Evolutionary conservation across 2,797 vertebrate species (phyloP).

Genomic region (Acipenser transmontanus): DNA sequence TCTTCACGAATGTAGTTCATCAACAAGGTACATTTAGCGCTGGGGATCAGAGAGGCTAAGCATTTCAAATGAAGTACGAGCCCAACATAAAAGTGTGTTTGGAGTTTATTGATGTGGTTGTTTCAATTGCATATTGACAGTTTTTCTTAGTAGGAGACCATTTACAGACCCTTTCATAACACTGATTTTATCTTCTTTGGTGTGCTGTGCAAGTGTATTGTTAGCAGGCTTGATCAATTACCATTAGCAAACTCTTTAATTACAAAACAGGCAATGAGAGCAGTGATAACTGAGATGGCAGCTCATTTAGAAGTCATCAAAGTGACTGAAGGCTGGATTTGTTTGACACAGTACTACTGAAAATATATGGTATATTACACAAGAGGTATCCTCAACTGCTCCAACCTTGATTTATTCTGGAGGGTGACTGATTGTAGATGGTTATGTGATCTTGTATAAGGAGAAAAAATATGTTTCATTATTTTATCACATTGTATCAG

Average conservation of each 20-base stretch:
- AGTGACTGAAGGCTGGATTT: no score
- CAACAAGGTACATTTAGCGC: no score
- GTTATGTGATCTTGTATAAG: no score
- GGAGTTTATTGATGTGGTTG: conserved; percentile 1
- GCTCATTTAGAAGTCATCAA: background rate
- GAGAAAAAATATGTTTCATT: no score
- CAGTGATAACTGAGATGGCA: background rate
- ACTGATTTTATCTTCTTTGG: background rate
- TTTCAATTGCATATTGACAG: background rate
- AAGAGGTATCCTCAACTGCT: no score
- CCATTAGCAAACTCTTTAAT: conserved; percentile 2
- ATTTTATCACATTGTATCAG: no score
- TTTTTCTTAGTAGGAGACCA: background rate
- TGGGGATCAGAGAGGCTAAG: background rate
- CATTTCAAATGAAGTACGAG: background rate
- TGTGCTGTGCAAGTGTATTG: background rate
- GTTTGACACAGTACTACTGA: no score
- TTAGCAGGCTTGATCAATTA: background rate
- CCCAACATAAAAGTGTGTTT: background rate
- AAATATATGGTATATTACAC: no score
- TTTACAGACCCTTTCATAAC: background rate
- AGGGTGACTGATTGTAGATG: no score
- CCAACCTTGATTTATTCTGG: no score
- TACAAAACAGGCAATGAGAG: background rate
- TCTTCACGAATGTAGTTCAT: no score